These are phyloP conservation scores for Poecile montanus DNA, from an alignment of 2,797 vertebrate genomes.

Conservation along the genomic window DNA sequence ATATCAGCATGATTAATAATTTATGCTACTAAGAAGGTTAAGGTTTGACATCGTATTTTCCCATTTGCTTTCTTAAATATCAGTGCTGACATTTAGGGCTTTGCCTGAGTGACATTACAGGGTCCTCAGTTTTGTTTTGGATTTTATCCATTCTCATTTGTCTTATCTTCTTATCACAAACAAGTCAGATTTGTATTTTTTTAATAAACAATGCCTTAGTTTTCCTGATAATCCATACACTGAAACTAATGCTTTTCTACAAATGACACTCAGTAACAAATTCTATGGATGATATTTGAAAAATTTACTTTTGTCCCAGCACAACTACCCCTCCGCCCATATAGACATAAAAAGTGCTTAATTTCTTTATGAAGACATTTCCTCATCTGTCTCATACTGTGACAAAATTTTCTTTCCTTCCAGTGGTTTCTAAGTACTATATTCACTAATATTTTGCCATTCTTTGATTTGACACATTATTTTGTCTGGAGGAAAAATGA, in stretches of 20 bases:
- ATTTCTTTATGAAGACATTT: not conserved
- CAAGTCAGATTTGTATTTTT: not conserved
- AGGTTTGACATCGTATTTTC: not conserved
- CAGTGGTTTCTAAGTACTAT: not conserved
- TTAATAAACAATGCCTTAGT: not conserved
- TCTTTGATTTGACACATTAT: not conserved
- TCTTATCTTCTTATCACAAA: not conserved
- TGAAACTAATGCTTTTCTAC: not conserved
- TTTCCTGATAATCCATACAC: not conserved
- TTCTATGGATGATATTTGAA: not conserved
- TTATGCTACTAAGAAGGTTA: not conserved
- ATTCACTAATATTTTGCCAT: not conserved
- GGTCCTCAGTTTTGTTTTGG: not conserved
- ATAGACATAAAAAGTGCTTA: not conserved
- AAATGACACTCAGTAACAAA: not conserved
- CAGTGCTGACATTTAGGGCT: not conserved
- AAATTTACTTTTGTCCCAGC: not conserved
- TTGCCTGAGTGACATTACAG: not conserved
- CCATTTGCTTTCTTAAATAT: not conserved
- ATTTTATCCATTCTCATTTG: not conserved
- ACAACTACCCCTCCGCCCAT: rapidly evolving
- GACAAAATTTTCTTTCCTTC: not conserved
- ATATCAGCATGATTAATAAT: not conserved
- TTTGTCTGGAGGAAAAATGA: not conserved
- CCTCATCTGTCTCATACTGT: not conserved